These are phyloP conservation scores for Marasmarcha lunaedactyla DNA, from an alignment of 2,888 invertebrate genomes.

Conservation along the genomic window DNA sequence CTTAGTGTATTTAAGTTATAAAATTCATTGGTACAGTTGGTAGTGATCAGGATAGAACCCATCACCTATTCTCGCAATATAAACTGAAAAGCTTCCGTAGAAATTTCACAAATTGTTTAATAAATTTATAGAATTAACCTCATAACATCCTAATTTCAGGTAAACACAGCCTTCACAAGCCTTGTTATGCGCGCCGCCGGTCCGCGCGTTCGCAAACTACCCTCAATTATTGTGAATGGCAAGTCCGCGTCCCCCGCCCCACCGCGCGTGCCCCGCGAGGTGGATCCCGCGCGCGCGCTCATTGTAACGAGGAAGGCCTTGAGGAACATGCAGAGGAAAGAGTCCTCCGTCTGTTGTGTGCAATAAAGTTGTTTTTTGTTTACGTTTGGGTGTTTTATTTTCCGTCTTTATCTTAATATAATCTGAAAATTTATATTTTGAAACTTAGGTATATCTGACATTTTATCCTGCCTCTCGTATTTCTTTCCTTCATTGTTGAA, in stretches of 20 bases:
- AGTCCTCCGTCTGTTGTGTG: slow-evolving; percentile 59
- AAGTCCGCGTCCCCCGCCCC: slow-evolving; percentile 21
- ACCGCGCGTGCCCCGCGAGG: slow-evolving; percentile 14
- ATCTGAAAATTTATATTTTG: too few relatives aligned
- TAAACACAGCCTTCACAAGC: slow-evolving; percentile 74
- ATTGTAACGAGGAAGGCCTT: slow-evolving; percentile 56
- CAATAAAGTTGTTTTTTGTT: slow-evolving; percentile 39
- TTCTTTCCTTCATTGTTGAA: too few relatives aligned
- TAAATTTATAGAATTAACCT: too few relatives aligned
- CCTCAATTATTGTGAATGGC: slow-evolving; percentile 19
- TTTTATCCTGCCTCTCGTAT: too few relatives aligned
- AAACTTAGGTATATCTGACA: too few relatives aligned
- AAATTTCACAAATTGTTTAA: too few relatives aligned
- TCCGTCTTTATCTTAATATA: slow-evolving; percentile 3
- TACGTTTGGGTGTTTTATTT: slow-evolving; percentile 9
- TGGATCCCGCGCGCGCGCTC: slow-evolving; percentile 31
- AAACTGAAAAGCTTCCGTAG: too few relatives aligned
- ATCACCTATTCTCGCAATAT: too few relatives aligned
- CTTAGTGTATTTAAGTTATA: too few relatives aligned
- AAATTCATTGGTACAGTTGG: too few relatives aligned
- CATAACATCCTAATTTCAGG: too few relatives aligned
- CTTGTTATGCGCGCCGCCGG: slow-evolving; percentile 64
- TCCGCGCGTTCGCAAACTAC: slow-evolving; percentile 25
- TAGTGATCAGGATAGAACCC: too few relatives aligned
- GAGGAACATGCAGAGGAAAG: slow-evolving; percentile 41